Percentiles rank a stretch among this genome's conserved stretches.
Conservation (phyloP, 2,888 invertebrate genomes). For the Pseudococcus longispinus region DNA sequence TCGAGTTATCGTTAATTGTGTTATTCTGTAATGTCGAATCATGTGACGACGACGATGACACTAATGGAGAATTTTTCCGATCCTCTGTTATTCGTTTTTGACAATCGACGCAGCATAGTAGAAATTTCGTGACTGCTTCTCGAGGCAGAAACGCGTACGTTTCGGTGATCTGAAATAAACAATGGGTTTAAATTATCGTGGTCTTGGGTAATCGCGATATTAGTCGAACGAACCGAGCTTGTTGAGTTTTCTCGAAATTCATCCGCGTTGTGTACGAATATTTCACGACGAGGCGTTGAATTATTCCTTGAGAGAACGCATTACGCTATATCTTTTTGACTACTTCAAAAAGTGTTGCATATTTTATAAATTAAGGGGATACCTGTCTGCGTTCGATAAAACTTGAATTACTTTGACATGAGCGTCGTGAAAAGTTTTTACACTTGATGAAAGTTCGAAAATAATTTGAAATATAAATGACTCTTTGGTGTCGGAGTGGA, state of each 20-base stretch:
- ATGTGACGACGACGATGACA: conserved; percentile 44
- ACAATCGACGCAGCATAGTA: conserved; percentile 77
- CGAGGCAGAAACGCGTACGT: conserved; percentile 94
- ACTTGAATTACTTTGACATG: background rate
- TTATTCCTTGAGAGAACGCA: background rate
- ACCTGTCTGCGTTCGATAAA: background rate
- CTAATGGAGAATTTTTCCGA: conserved; percentile 38
- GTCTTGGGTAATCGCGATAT: too few relatives aligned
- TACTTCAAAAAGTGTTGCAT: background rate
- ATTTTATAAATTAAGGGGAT: conserved; percentile 4
- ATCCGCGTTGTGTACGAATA: too few relatives aligned
- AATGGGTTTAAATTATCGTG: background rate
- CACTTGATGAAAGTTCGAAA: background rate
- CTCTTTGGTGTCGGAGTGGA: background rate
- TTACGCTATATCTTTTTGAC: background rate
- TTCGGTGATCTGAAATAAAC: conserved; percentile 84
- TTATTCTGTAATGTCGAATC: background rate
- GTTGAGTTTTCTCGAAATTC: background rate
- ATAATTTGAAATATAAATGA: background rate
- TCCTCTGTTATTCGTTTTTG: conserved; percentile 50
- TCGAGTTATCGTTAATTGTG: background rate
- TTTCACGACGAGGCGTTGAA: background rate
- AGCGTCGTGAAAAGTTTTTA: background rate
- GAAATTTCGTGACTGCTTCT: conserved; percentile 94
- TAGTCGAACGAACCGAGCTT: too few relatives aligned